Percentiles rank a stretch among this genome's conserved stretches.
Evolutionary conservation across 2,888 invertebrate genomes (phyloP).

Genomic region (Chloroclysta siterata): DNA sequence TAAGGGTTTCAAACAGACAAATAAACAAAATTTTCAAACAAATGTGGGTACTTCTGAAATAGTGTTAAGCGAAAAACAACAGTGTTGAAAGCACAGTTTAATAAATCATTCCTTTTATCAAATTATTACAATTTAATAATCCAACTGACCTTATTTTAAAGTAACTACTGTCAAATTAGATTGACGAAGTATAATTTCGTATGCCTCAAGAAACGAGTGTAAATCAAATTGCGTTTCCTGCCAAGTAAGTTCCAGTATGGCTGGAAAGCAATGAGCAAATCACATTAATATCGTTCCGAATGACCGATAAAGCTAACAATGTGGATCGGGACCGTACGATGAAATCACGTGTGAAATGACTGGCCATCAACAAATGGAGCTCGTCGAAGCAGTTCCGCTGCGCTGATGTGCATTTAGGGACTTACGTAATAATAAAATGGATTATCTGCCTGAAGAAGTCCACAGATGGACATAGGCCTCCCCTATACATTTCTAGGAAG

Average conservation of each 20-base stretch:
- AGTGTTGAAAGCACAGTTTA: too few species aligned
- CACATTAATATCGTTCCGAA: slow-evolving; percentile 37
- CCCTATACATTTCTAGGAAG: too few species aligned
- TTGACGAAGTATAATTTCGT: neutral
- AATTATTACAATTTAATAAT: neutral
- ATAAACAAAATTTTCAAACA: neutral
- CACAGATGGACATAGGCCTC: too few species aligned
- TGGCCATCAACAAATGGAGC: slow-evolving; percentile 41
- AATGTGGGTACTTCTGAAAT: neutral
- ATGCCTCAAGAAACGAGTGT: neutral
- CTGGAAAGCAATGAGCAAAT: slow-evolving; percentile 35
- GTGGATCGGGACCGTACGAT: slow-evolving; percentile 39
- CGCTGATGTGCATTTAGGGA: slow-evolving; percentile 1
- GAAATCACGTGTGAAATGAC: slow-evolving; percentile 44
- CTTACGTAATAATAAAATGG: neutral
- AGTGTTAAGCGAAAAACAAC: too few species aligned
- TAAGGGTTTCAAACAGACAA: slow-evolving; percentile 2
- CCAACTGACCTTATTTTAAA: neutral
- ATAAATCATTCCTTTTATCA: too few species aligned
- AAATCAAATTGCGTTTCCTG: slow-evolving; percentile 24
- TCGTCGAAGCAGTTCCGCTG: slow-evolving; percentile 33
- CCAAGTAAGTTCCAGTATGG: slow-evolving; percentile 19
- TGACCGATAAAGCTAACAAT: slow-evolving; percentile 39
- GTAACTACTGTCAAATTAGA: neutral
- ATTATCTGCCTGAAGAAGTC: neutral